Base-by-base conservation (phyloP, 2,113 vertebrate species). In the Lophotis ruficrista region DNA sequence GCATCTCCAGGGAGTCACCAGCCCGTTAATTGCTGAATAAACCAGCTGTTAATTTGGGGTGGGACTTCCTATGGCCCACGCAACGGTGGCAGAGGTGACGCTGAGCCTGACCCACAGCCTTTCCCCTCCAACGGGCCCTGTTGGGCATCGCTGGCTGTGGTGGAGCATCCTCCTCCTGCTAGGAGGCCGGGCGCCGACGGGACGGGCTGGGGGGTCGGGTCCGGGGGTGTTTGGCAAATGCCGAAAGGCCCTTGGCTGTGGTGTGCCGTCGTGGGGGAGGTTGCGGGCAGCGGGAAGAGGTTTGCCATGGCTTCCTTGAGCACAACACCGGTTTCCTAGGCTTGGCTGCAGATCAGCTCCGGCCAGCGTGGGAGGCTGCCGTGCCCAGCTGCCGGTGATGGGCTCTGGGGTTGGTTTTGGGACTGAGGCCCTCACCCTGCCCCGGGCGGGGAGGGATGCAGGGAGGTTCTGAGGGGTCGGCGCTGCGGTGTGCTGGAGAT, bases 81-180 rank as follows among this genome's bases (percentile, higher is more conserved):
- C 81, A 9, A 25, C 0, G 3, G 79, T 56, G 89, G 48, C 43
- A 25, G 45, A 76, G 54, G 24, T 87, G 90, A 38, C 73, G 37
- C n/a, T 0, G 3, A 77, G 41, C 72, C 68, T 37, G 27, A 30
- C 24, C 78, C 38, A 21, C 21, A 24, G n/a, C 50, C 12, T 56
- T 43, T 28, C 41, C 1, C 9, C 60, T 87, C 11, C 77, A 18
- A 1, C 0, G 2, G 70, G 60, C 60, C 35, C 5, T 1, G 45
- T 6, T 0, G 1, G 75, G 27, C 70, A 33, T 2, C 1, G 0
- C 16, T 31, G 57, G 8, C 24, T 33, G 30, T 0, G 1, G 2
- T 64, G 37, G 4, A 15, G 30, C 68, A 19, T 50, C 43, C 37
- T 30, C 37, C 53, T 87, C 12, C 25, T 57, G 33, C 53, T 1